Conservation (phyloP, 2,888 invertebrate species). For the Drosophila neutralis region DNA sequence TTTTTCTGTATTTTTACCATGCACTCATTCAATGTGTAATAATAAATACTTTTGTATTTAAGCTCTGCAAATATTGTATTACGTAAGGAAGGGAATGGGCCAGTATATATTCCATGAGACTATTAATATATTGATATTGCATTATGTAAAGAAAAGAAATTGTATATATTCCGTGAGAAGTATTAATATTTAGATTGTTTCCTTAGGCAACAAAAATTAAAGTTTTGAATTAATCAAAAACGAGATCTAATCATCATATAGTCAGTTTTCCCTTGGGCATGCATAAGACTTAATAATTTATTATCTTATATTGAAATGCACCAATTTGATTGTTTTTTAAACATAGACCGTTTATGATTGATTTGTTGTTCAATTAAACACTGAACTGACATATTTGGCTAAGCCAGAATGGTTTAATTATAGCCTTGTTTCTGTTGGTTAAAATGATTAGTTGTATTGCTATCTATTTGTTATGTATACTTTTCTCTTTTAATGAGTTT, state of each 20-base stretch:
- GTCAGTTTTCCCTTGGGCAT: background rate
- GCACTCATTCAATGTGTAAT: constrained; percentile 15
- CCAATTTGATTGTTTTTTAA: background rate
- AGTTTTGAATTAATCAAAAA: background rate
- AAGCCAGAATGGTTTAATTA: background rate
- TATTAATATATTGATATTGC: background rate
- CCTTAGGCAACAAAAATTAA: background rate
- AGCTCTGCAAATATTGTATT: constrained; percentile 6
- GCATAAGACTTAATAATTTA: background rate
- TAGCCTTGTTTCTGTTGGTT: background rate
- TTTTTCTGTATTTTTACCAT: background rate
- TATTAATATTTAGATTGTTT: background rate
- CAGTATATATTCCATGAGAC: background rate
- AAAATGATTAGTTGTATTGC: background rate
- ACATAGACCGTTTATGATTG: background rate
- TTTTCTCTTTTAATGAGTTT: background rate
- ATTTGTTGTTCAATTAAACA: background rate
- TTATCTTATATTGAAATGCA: background rate
- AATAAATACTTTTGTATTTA: constrained; percentile 13
- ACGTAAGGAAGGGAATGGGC: background rate
- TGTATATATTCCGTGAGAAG: background rate
- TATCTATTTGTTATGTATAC: background rate
- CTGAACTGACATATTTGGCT: background rate
- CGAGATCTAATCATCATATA: background rate
- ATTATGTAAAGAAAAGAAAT: background rate